Conservation (phyloP, 30 jellyfish, hydroid and myxozoan genomes). For the Catostylus mosaicus region DNA sequence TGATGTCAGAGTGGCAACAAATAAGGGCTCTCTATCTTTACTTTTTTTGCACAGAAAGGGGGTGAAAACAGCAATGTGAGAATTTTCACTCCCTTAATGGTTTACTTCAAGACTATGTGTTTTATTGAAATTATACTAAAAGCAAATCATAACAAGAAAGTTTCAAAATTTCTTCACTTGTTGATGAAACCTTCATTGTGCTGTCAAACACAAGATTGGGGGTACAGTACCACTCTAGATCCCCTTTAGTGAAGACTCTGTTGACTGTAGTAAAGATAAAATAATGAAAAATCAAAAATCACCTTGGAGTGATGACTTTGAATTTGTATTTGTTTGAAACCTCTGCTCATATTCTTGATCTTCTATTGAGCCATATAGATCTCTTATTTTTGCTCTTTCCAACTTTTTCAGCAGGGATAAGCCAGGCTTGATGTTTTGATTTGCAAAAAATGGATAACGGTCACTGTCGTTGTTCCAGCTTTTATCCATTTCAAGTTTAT, state of each 20-base stretch:
- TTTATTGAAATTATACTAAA: no score
- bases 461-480: not conserved
- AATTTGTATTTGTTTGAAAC: not conserved
- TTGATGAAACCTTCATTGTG: no score
- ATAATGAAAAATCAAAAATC: not conserved
- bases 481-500: not conserved
- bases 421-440: not conserved
- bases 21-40: no score
- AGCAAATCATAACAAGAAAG: no score
- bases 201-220: no score
- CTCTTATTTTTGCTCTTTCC: slow-evolving; percentile 31
- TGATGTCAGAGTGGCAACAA: no score
- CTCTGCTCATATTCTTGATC: slow-evolving; percentile 21
- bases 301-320: not conserved
- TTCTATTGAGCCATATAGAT: slow-evolving; percentile 14
- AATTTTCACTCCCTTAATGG: not conserved
- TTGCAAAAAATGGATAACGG: no score
- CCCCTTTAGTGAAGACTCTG: no score
- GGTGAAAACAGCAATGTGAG: not conserved
- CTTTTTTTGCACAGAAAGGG: no score
- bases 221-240: no score
- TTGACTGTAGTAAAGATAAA: not conserved
- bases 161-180: no score
- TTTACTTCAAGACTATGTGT: not conserved
- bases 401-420: slow-evolving; percentile 32